phyloP scores from a whole-genome alignment of 1,140 invertebrate genomes.

The Cephus cinctus region DNA sequence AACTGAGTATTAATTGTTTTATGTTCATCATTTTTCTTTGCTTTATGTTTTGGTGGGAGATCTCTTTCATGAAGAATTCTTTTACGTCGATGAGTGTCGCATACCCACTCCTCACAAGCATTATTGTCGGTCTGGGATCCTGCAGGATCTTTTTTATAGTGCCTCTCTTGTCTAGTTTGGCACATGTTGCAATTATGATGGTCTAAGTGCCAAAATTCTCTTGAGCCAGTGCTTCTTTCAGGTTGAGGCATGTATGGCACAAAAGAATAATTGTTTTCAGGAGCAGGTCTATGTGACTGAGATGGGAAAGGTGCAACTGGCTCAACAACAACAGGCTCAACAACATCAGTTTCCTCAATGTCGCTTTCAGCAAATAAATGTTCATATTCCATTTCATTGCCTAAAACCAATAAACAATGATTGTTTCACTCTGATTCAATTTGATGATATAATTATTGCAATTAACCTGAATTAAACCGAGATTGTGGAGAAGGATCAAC shows the following conservation, averaged over 20 bases:
- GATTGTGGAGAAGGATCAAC: conserved; percentile 51
- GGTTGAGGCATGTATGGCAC: conserved; percentile 17
- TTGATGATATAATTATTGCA: background rate
- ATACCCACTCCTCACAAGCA: conserved; percentile 19
- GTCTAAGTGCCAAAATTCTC: conserved; percentile 27
- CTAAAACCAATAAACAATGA: conserved; percentile 22
- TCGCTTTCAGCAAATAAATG: conserved; percentile 58
- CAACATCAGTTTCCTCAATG: conserved; percentile 50
- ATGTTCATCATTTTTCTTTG: conserved; percentile 28
- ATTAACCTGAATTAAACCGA: conserved; percentile 48
- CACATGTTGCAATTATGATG: conserved; percentile 36
- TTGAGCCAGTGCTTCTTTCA: conserved; percentile 20
- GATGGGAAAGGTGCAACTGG: conserved; percentile 19
- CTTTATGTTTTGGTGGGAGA: conserved; percentile 30
- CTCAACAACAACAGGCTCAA: conserved; percentile 25
- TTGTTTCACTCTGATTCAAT: background rate
- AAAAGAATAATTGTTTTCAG: conserved; percentile 31
- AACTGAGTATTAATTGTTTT: conserved; percentile 29
- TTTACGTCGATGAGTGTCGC: conserved; percentile 31
- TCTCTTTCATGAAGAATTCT: conserved; percentile 30
- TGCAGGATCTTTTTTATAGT: conserved; percentile 20
- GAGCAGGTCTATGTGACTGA: conserved; percentile 27
- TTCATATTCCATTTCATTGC: conserved; percentile 56
- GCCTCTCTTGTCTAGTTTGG: conserved; percentile 30
- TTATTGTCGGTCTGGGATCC: conserved; percentile 18